Base-by-base conservation (phyloP, 2,797 vertebrate species). In the Hypotaenidia philippensis region DNA sequence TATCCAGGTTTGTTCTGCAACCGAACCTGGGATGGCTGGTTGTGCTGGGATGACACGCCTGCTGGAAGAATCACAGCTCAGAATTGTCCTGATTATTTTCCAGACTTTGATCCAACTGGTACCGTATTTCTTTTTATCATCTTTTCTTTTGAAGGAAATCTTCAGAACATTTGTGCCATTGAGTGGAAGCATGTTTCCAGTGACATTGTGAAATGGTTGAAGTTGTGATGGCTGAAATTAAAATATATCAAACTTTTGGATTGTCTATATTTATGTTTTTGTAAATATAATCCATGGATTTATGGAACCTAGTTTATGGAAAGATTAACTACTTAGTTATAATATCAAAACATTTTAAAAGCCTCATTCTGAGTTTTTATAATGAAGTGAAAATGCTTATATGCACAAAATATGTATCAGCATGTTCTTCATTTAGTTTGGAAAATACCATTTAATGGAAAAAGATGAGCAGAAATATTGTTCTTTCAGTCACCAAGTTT, bases 21-120 rank as follows among this genome's bases (percentile, higher is more conserved):
- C 90, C 98, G 99, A 8, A 99, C 99, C 2, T 99, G 99, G 99
- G 99, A 99, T 2, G 99, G 99, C 53, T 99, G 99, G 99, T 85
- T 99, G 63, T 99, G 99, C 96, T 99, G 99, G 99, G 99, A 99
- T 0, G 99, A 99, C 59, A 99, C 99, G 0, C 98, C 98, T 1
- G 99, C 98, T 8, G 99, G 99, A 78, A 98, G 96, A 1, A 91
- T 97, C 38, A 96, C 98, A 13, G 97, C 97, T 44, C 99, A 99
- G 94, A 98, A 98, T 95, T 99, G 99, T 79, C 99, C 99, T 0
- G 98, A 99, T 95, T 99, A 99, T 95, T 99, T 99, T 93, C 96
- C 95, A 5, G 99, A 99, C 96, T 99, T 99, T 27, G 99, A 99
- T 95, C 97, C 98, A 38, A 98, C 99, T 77, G 99, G 99, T 99